Percentiles rank a stretch among this genome's conserved stretches.
These are phyloP conservation scores for Drosophila hydei DNA, from an alignment of 1,140 invertebrate genomes.

Conservation along the genomic window DNA sequence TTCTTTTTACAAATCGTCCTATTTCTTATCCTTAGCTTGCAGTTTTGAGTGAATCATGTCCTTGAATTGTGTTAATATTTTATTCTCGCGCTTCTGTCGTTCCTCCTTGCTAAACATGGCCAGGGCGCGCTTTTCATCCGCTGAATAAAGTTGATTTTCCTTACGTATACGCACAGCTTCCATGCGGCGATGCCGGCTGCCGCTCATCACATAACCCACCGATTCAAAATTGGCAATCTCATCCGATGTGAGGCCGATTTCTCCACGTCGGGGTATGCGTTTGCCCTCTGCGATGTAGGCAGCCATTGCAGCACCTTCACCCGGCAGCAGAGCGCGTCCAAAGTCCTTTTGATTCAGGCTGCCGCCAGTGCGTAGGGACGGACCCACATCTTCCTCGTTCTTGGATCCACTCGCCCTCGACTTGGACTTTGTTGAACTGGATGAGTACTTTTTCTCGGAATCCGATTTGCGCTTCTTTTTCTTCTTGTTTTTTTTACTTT, in stretches of 20 bases:
- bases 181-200: constrained; percentile 99
- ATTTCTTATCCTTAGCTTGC: constrained; percentile 82
- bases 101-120: constrained; percentile 99
- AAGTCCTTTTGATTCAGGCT: constrained; percentile 91
- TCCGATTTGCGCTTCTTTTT: constrained; percentile 86
- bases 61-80: constrained; percentile 97
- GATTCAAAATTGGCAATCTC: constrained; percentile 97
- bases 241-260: constrained; percentile 98
- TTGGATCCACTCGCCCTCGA: constrained; percentile 80
- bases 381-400: constrained; percentile 88
- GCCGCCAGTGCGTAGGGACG: constrained; percentile 88
- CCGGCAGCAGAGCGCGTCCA: constrained; percentile 95
- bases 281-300: constrained; percentile 99
- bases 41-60: constrained; percentile 93
- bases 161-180: constrained; percentile 99
- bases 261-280: constrained; percentile 98
- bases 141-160: constrained; percentile 99
- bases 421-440: constrained; percentile 45
- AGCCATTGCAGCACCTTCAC: constrained; percentile 99
- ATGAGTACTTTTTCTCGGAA: constrained; percentile 48
- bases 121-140: constrained; percentile 98
- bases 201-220: constrained; percentile 99
- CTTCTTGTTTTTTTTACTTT: constrained; percentile 84
- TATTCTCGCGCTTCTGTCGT: constrained; percentile 96
- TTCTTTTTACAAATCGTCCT: constrained; percentile 16